A percentile compares a stretch with the other conserved stretches of the same genome.
These are phyloP conservation scores for Sula dactylatra DNA, from an alignment of 2,113 vertebrate species.

Conservation along the genomic window DNA sequence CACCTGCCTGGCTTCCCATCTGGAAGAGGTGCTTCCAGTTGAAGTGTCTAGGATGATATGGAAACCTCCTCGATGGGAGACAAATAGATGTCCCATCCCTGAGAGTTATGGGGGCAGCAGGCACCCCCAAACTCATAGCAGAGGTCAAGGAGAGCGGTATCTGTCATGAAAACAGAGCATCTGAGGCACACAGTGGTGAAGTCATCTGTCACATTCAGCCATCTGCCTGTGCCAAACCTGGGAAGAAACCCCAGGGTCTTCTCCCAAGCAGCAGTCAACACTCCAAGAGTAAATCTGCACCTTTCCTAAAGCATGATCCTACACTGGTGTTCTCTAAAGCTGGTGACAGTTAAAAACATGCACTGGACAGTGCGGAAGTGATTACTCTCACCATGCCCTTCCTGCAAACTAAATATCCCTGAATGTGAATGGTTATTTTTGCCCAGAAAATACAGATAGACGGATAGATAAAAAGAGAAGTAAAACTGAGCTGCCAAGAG, in stretches of 20 bases:
- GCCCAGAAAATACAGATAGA: background rate
- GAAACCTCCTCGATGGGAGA: background rate
- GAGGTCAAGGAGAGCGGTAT: background rate
- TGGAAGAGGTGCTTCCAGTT: background rate
- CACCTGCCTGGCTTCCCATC: too few relatives aligned
- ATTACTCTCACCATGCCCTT: background rate
- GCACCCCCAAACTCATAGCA: background rate
- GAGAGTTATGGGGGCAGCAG: background rate
- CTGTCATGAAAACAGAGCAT: background rate
- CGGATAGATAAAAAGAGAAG: fast-evolving
- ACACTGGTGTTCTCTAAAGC: fast-evolving
- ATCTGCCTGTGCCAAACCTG: background rate
- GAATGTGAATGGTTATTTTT: fast-evolving
- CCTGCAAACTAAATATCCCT: background rate
- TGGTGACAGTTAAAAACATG: fast-evolving
- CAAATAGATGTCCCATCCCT: background rate
- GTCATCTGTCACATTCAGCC: background rate
- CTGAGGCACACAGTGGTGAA: background rate
- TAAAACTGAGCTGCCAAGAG: background rate
- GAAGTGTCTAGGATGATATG: fast-evolving
- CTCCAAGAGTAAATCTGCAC: background rate
- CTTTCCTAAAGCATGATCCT: background rate
- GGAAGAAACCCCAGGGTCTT: background rate
- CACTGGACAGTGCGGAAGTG: fast-evolving
- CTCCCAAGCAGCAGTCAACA: background rate